phyloP scores from a whole-genome alignment of 1,140 invertebrate genomes.

The Tribolium madens region DNA sequence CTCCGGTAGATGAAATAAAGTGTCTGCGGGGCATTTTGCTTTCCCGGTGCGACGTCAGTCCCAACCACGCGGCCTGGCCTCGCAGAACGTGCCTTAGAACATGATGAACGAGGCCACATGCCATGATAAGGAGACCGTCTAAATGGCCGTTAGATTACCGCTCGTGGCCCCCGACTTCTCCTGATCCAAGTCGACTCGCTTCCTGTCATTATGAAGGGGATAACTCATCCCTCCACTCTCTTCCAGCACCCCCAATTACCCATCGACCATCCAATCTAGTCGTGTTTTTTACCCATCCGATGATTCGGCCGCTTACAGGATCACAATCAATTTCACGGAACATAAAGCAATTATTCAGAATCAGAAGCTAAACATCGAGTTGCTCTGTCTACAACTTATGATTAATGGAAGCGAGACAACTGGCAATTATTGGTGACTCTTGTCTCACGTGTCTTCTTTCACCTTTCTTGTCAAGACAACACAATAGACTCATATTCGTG shows the following conservation, averaged over 20 bases:
- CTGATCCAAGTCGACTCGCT: slow-evolving; percentile 31
- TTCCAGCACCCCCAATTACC: slow-evolving; percentile 32
- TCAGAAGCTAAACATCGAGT: slow-evolving; percentile 13
- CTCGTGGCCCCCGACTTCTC: slow-evolving; percentile 15
- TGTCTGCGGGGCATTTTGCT: slow-evolving; percentile 37
- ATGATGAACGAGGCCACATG: slow-evolving; percentile 43
- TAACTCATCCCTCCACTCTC: slow-evolving; percentile 38
- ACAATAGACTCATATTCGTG: too few relatives aligned
- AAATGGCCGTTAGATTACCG: slow-evolving; percentile 38
- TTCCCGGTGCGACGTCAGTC: slow-evolving; percentile 24
- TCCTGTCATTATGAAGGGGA: slow-evolving; percentile 40
- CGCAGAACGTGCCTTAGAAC: slow-evolving; percentile 38
- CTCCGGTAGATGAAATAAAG: slow-evolving; percentile 40
- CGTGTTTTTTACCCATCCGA: slow-evolving; percentile 35
- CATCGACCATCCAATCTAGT: slow-evolving; percentile 36
- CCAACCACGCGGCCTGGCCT: slow-evolving; percentile 25
- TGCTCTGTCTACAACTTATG: slow-evolving; percentile 21
- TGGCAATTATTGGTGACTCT: slow-evolving; percentile 9
- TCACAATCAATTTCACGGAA: slow-evolving; percentile 38
- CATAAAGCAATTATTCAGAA: slow-evolving; percentile 38
- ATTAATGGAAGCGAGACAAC: slow-evolving; percentile 11
- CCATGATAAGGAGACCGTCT: slow-evolving; percentile 40
- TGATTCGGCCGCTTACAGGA: slow-evolving; percentile 34
- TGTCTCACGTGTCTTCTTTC: neutral
- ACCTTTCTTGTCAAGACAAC: too few relatives aligned